Percentiles rank a stretch among this genome's conserved stretches.
These are phyloP conservation scores for Mythimna ferrago DNA, from an alignment of 2,888 invertebrate genomes.

Conservation along the genomic window DNA sequence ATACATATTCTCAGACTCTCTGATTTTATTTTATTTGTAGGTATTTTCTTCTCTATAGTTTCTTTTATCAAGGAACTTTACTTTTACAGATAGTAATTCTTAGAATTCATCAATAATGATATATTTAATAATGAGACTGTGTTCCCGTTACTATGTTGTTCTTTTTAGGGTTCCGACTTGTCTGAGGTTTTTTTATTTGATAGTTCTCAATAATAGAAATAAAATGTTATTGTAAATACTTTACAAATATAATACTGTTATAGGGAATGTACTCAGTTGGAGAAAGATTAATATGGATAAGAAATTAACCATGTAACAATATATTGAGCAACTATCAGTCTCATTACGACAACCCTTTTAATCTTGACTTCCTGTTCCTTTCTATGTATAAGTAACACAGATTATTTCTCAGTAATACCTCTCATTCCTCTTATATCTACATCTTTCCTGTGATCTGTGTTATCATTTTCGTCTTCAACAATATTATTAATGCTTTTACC, in stretches of 20 bases:
- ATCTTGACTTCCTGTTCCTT: slow-evolving; percentile 14
- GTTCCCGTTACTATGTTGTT: not conserved
- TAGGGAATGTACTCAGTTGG: not conserved
- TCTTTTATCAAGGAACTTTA: not conserved
- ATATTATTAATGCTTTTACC: slow-evolving; percentile 13
- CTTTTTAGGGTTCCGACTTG: not conserved
- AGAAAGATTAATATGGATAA: not conserved
- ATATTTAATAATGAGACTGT: not conserved
- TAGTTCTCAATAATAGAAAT: not conserved
- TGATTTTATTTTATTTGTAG: slow-evolving; percentile 1
- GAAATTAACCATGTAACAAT: not conserved
- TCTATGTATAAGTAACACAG: slow-evolving; percentile 2
- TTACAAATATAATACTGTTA: too few species aligned
- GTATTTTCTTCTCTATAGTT: not conserved
- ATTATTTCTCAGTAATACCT: slow-evolving; percentile 8
- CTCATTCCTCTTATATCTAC: slow-evolving; percentile 1
- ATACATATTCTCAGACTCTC: not conserved
- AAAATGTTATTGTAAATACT: too few species aligned
- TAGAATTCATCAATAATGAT: not conserved
- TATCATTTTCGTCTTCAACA: slow-evolving; percentile 21
- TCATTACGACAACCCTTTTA: not conserved
- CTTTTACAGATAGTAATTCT: not conserved
- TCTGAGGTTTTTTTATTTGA: not conserved
- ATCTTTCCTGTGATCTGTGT: slow-evolving; percentile 4
- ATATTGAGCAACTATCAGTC: not conserved